These are phyloP conservation scores for Dicyrtoma fusca DNA, from an alignment of 2,888 invertebrate genomes.

Conservation along the genomic window DNA sequence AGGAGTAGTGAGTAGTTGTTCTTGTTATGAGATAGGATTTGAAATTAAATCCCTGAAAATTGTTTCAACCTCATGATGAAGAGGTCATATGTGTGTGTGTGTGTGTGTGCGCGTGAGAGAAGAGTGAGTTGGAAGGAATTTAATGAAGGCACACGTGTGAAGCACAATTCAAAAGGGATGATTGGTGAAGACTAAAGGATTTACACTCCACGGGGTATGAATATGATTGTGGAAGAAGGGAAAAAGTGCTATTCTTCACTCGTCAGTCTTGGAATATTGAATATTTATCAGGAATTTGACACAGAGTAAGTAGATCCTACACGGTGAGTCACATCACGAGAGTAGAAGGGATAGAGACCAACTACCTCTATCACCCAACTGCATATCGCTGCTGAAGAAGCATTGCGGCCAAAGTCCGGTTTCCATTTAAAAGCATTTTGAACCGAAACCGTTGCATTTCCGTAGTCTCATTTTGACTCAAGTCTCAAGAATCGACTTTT, in stretches of 20 bases:
- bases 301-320: not conserved
- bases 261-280: slow-evolving; percentile 45
- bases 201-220: slow-evolving; percentile 38
- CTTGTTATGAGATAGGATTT: not conserved
- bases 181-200: slow-evolving; percentile 41
- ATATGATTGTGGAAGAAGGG: slow-evolving; percentile 40
- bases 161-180: slow-evolving; percentile 34
- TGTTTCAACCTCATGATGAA: too few relatives aligned
- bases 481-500: too few relatives aligned
- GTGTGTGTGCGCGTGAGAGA: not conserved
- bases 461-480: too few relatives aligned
- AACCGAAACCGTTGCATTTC: too few relatives aligned
- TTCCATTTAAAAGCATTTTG: too few relatives aligned
- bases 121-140: not conserved
- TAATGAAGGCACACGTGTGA: slow-evolving; percentile 32
- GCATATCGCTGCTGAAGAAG: too few relatives aligned
- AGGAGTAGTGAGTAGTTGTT: not conserved
- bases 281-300: slow-evolving; percentile 50
- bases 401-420: too few relatives aligned
- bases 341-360: too few relatives aligned
- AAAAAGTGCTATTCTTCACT: slow-evolving; percentile 37
- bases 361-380: too few relatives aligned
- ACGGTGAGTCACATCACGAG: not conserved
- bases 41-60: too few relatives aligned
- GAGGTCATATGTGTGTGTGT: not conserved